Evolutionary conservation across 2,888 invertebrate genomes (phyloP).

Genomic region (Leptinotarsa rubiginosa): DNA sequence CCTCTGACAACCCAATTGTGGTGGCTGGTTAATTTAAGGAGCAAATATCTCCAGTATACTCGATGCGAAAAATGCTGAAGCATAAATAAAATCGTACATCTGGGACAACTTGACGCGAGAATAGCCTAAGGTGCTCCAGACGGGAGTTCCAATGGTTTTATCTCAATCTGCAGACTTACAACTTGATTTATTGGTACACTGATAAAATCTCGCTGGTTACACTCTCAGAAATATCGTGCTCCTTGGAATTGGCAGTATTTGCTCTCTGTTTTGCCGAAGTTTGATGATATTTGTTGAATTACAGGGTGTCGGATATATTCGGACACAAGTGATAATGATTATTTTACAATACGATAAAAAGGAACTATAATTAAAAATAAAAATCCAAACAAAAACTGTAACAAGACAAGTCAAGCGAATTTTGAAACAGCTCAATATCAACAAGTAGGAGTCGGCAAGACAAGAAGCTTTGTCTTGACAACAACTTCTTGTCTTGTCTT

Average conservation of each 20-base stretch:
- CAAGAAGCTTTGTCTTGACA: too few species aligned
- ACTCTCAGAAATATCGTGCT: constrained; percentile 52
- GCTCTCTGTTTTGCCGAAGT: constrained; percentile 30
- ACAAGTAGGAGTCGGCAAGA: too few species aligned
- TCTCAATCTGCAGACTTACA: constrained; percentile 62
- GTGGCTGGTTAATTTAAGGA: constrained; percentile 57
- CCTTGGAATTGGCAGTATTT: constrained; percentile 38
- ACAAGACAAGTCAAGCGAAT: too few species aligned
- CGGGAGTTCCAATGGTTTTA: constrained; percentile 62
- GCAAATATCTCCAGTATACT: constrained; percentile 56
- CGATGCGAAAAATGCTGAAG: constrained; percentile 60
- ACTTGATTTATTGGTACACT: constrained; percentile 64
- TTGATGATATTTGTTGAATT: constrained; percentile 2
- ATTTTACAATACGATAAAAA: too few species aligned
- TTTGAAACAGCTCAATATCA: too few species aligned
- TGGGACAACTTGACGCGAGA: constrained; percentile 62
- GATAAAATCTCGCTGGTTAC: constrained; percentile 65
- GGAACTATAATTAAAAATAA: too few species aligned
- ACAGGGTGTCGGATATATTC: background rate
- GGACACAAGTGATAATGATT: too few species aligned
- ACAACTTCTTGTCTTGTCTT: too few species aligned
- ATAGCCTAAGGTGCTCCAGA: constrained; percentile 64
- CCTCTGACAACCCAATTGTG: constrained; percentile 44
- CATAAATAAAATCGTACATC: constrained; percentile 64
- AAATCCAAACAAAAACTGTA: too few species aligned